A percentile compares a stretch with the other conserved stretches of the same genome.
These are phyloP conservation scores for Ambastaia sidthimunki DNA, from an alignment of 2,797 vertebrate species.

Conservation along the genomic window DNA sequence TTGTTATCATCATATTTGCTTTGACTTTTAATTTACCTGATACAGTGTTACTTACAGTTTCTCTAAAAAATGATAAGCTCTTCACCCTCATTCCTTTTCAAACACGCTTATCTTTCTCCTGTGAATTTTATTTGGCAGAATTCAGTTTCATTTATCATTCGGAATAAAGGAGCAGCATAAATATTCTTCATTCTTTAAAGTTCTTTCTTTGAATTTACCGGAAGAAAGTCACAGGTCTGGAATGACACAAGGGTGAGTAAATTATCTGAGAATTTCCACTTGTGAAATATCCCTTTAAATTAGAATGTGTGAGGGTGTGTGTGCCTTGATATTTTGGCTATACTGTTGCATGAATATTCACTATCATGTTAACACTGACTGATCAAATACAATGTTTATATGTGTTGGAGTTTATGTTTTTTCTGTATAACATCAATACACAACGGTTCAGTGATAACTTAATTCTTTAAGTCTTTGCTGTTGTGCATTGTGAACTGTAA, in stretches of 20 bases:
- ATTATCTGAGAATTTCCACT: not conserved
- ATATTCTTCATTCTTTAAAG: not conserved
- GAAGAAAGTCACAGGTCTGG: not conserved
- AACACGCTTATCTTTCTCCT: not conserved
- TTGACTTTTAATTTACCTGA: slow-evolving; percentile 14
- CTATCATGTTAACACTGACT: slow-evolving; percentile 1
- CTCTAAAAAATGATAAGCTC: not conserved
- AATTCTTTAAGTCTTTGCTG: slow-evolving; percentile 43
- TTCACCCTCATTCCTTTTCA: not conserved
- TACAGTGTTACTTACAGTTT: not conserved
- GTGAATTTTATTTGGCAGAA: not conserved
- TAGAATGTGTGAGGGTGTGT: not conserved
- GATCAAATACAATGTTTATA: slow-evolving; percentile 10
- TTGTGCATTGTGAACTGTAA: slow-evolving; percentile 24
- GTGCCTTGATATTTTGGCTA: slow-evolving; percentile 8
- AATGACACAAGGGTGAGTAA: not conserved
- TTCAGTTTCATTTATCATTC: not conserved
- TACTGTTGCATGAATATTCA: not conserved
- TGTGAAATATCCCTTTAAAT: not conserved
- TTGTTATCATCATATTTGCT: not conserved
- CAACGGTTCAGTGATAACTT: slow-evolving; percentile 39
- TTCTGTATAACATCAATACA: slow-evolving; percentile 11
- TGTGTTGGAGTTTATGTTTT: not conserved
- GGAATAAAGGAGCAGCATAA: not conserved
- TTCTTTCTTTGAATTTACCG: not conserved